These are phyloP conservation scores for Dendroctonus valens DNA, from an alignment of 1,140 invertebrate genomes.

Conservation along the genomic window DNA sequence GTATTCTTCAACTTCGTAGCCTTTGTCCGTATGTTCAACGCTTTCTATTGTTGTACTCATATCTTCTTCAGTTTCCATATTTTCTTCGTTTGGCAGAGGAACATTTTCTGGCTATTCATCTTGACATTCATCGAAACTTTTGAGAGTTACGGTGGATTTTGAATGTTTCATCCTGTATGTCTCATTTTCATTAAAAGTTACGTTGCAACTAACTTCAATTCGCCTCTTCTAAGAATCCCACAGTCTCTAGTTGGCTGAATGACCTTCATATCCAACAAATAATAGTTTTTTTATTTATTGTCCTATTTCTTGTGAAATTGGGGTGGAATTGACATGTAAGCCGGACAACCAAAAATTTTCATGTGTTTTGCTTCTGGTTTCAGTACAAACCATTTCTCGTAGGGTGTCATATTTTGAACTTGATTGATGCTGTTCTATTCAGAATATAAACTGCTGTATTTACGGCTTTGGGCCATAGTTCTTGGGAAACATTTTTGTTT, in stretches of 20 bases:
- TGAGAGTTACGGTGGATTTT: too few species aligned
- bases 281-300: too few species aligned
- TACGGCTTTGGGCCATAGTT: slow-evolving; percentile 54
- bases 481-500: slow-evolving; percentile 44
- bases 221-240: too few species aligned
- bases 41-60: background rate
- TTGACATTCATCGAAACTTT: slow-evolving; percentile 2
- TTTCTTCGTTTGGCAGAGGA: background rate
- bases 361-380: slow-evolving; percentile 32
- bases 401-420: slow-evolving; percentile 26
- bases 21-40: slow-evolving; percentile 4
- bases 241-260: too few species aligned
- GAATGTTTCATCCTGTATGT: slow-evolving; percentile 8
- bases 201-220: slow-evolving; percentile 40
- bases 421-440: slow-evolving; percentile 43
- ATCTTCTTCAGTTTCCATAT: slow-evolving; percentile 3
- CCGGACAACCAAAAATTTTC: slow-evolving; percentile 45
- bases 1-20: slow-evolving; percentile 1
- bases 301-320: too few species aligned
- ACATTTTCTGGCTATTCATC: background rate
- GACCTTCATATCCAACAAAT: too few species aligned
- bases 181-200: slow-evolving; percentile 39
- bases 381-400: slow-evolving; percentile 34
- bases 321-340: slow-evolving; percentile 34
- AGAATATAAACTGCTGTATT: too few species aligned